Base-by-base conservation (phyloP, 2,797 vertebrate species). In the Etheostoma perlongum region DNA sequence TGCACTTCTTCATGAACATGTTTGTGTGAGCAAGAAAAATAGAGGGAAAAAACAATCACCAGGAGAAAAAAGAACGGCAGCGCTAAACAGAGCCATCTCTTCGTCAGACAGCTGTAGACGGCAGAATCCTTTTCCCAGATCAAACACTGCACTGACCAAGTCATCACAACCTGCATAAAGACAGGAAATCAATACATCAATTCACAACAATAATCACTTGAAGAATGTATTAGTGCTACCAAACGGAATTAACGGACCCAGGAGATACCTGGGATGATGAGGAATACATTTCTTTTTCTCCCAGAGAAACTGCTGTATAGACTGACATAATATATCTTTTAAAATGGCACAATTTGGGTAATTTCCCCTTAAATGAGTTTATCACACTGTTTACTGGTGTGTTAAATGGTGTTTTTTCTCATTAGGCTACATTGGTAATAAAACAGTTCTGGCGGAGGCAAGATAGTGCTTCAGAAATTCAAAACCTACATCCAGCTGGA, bases 1-100 rank as follows among this genome's bases (percentile, higher is more conserved):
- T 54, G 8, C 6, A 58, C 55, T 54, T 74, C 40, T 58, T 62
- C n/a, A 2, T 72, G 9, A 68, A 36, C 40, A 44, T 64, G n/a
- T 59, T 40, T 48, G 6, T 67, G 46, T 67, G 57, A 42, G 46
- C 0, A 2, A 48, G 27, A 64, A 46, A 71, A 19, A 36, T 44
- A 57, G 25, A 25, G 21, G 71, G 57, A 11, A 51, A 12, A 62
- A 59, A 89, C 66, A 84, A 73, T 90, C 67, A 97, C 97, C 97
- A 2, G 97, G 96, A 2, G 97, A 97, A 52, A 98, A 89, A 44
- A 98, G 95, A 64, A 97, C 95, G 0, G 96, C 93, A 0, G 96
- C 96, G 0, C 96, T 97, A 85, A 98, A 97, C 55, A 98, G 92
- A 55, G 97, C 97, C 72, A 97, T 96, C 92, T 97, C 97, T 85